phyloP scores from a whole-genome alignment of 2,888 invertebrate species.

The Melanophora roralis region DNA sequence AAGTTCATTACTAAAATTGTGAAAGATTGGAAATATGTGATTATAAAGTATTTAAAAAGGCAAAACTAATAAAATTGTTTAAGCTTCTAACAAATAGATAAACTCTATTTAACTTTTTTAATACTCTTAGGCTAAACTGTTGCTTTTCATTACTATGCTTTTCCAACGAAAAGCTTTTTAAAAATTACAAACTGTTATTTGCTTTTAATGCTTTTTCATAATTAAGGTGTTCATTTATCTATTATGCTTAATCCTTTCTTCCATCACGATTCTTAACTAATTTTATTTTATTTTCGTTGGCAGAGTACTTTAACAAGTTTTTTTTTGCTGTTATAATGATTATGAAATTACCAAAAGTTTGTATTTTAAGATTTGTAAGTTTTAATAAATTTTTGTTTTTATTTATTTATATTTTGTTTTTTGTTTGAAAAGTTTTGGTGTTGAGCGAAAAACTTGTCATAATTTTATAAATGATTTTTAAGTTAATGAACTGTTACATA shows the following conservation, averaged over 20 bases:
- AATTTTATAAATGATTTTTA: slow-evolving; percentile 56
- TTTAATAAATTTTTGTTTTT: slow-evolving; percentile 15
- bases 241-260: background rate
- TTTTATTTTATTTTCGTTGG: background rate
- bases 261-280: background rate
- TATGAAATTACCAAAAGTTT: slow-evolving; percentile 46
- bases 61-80: too few relatives aligned
- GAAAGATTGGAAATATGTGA: too few relatives aligned
- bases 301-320: background rate
- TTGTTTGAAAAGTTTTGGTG: background rate
- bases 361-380: slow-evolving; percentile 14
- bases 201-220: background rate
- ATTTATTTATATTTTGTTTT: background rate
- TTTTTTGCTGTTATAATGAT: slow-evolving; percentile 1
- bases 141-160: background rate
- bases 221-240: slow-evolving; percentile 1
- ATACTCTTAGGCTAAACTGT: background rate
- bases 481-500: slow-evolving; percentile 58
- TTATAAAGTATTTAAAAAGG: too few relatives aligned
- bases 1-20: too few relatives aligned
- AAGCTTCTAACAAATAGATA: too few relatives aligned
- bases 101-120: too few relatives aligned
- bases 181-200: background rate
- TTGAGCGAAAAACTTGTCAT: slow-evolving; percentile 48
- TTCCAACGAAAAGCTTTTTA: background rate